phyloP scores from a whole-genome alignment of 2,113 vertebrate species.

The Mola mola region DNA sequence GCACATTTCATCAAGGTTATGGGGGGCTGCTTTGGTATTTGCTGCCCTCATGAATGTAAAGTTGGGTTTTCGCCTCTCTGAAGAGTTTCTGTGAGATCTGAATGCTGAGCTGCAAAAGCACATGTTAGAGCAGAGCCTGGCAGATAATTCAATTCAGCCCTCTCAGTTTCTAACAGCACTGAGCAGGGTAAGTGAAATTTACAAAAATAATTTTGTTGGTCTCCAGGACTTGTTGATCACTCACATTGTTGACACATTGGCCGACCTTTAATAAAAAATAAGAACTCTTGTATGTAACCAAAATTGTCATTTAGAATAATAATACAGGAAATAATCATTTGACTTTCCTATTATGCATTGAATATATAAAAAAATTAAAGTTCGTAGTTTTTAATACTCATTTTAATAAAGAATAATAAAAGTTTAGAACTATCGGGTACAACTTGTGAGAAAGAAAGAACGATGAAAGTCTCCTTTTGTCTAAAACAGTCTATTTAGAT shows the following conservation, averaged over 20 bases:
- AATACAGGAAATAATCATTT: not conserved
- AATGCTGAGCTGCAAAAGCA: conserved; percentile 78
- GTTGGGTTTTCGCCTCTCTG: conserved; percentile 74
- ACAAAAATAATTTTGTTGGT: conserved; percentile 54
- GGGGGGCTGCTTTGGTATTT: conserved; percentile 65
- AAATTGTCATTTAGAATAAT: not conserved
- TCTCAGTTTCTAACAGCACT: conserved; percentile 44
- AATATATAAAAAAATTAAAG: too few relatives aligned
- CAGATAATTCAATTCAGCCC: conserved; percentile 71
- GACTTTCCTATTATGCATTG: too few relatives aligned
- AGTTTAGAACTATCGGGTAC: not conserved
- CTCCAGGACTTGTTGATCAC: conserved; percentile 50
- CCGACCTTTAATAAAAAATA: not conserved
- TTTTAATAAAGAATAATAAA: conserved; percentile 16
- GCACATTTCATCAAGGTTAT: conserved; percentile 83
- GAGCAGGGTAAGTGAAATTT: conserved; percentile 55
- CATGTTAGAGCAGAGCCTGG: conserved; percentile 67
- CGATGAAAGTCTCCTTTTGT: too few relatives aligned
- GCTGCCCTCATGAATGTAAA: conserved; percentile 78
- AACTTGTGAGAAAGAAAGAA: too few relatives aligned
- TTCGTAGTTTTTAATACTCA: not conserved
- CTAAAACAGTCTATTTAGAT: conserved; percentile 40
- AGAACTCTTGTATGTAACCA: not conserved
- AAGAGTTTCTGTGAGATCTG: conserved; percentile 76
- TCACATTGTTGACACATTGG: not conserved